A percentile compares a stretch with the other conserved stretches of the same genome.
phyloP scores from a whole-genome alignment of 2,888 invertebrate genomes.

The Ophonus ardosiacus region DNA sequence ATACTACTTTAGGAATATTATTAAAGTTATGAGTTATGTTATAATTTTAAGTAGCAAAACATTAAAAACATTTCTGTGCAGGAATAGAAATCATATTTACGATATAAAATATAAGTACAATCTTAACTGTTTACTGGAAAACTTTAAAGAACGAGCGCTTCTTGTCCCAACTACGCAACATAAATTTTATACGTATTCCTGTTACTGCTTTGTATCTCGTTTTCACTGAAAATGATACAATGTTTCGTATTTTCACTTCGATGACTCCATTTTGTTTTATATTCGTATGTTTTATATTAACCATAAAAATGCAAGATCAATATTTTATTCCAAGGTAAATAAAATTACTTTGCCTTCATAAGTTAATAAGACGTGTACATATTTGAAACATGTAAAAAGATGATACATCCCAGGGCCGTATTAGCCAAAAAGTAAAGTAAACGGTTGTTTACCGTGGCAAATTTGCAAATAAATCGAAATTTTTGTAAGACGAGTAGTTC shows the following conservation, averaged over 20 bases:
- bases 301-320: not conserved
- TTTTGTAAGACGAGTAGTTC: too few relatives aligned
- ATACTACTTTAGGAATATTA: not conserved
- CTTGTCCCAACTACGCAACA: not conserved
- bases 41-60: not conserved
- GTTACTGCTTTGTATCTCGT: not conserved
- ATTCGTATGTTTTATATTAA: slow-evolving; percentile 6
- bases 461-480: too few relatives aligned
- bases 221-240: slow-evolving; percentile 15
- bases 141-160: not conserved
- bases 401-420: not conserved
- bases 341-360: not conserved
- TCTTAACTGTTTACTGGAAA: slow-evolving; percentile 1
- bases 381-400: slow-evolving; percentile 8
- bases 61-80: not conserved
- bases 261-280: not conserved
- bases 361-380: slow-evolving; percentile 40
- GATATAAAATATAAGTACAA: not conserved
- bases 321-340: slow-evolving; percentile 17
- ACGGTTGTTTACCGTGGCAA: too few relatives aligned
- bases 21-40: not conserved
- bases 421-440: too few relatives aligned
- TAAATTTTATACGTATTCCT: not conserved
- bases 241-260: slow-evolving; percentile 9
- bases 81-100: not conserved